Evolutionary conservation across 1,140 invertebrate species (phyloP).

Genomic region (Sinonovacula constricta): DNA sequence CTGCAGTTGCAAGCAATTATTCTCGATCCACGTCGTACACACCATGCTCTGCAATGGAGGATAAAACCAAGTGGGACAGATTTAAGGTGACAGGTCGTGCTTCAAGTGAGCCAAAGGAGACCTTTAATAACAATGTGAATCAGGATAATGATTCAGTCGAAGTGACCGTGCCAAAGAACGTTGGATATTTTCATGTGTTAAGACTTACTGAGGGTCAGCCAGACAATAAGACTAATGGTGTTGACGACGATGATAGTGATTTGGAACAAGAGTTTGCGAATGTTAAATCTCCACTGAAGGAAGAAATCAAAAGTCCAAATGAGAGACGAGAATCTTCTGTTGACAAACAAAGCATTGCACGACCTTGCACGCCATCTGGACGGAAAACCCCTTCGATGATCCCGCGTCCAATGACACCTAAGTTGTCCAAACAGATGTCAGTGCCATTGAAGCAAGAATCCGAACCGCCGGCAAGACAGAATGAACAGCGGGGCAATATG

Average conservation of each 20-base stretch:
- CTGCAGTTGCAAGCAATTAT: slow-evolving; percentile 11
- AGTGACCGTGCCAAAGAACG: slow-evolving; percentile 27
- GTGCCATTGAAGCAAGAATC: slow-evolving; percentile 13
- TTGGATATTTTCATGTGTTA: slow-evolving; percentile 50
- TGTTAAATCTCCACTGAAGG: too few relatives aligned
- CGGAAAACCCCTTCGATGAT: slow-evolving; percentile 53
- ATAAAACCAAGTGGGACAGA: slow-evolving; percentile 10
- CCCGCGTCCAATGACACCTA: slow-evolving; percentile 57
- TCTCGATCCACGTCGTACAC: slow-evolving; percentile 37
- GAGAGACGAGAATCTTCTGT: background rate
- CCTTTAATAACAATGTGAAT: slow-evolving; percentile 7
- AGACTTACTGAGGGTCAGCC: too few relatives aligned
- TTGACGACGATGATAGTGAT: too few relatives aligned
- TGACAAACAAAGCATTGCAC: slow-evolving; percentile 2
- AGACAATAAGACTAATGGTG: too few relatives aligned
- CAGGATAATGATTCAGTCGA: slow-evolving; percentile 21
- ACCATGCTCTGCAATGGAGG: slow-evolving; percentile 29
- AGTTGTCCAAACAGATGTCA: slow-evolving; percentile 20
- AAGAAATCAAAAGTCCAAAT: background rate
- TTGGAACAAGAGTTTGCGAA: too few relatives aligned
- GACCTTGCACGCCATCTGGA: slow-evolving; percentile 47
- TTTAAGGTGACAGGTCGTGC: slow-evolving; percentile 7
- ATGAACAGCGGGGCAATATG: slow-evolving; percentile 6
- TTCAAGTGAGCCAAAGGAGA: slow-evolving; percentile 37
- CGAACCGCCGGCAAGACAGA: background rate